phyloP scores from a whole-genome alignment of 2,888 invertebrate species.

The Carcina quercana region DNA sequence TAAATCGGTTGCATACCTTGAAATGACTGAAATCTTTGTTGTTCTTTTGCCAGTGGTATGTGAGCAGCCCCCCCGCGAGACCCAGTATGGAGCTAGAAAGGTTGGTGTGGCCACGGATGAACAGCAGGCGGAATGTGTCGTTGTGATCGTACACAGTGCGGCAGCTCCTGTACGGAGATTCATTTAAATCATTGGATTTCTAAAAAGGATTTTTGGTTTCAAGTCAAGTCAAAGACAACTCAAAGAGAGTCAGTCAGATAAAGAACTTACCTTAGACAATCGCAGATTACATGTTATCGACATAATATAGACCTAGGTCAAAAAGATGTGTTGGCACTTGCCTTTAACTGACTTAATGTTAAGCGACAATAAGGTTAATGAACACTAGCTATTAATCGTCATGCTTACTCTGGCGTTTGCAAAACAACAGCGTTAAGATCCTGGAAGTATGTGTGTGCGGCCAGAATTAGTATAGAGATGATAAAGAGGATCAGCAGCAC shows the following conservation, averaged over 20 bases:
- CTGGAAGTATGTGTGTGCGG: constrained; percentile 47
- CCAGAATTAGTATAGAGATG: constrained; percentile 32
- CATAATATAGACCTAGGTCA: too few species aligned
- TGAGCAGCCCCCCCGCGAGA: constrained; percentile 49
- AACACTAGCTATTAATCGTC: too few species aligned
- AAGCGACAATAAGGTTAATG: too few species aligned
- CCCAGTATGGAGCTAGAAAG: constrained; percentile 53
- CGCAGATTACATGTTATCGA: too few species aligned
- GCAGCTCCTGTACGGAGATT: constrained; percentile 39
- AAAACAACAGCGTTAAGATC: constrained; percentile 51
- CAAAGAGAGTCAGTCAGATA: too few species aligned
- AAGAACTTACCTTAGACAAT: too few species aligned
- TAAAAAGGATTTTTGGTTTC: too few species aligned
- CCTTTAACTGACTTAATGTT: too few species aligned
- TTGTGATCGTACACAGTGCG: constrained; percentile 41
- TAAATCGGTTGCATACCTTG: constrained; percentile 44
- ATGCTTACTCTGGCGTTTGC: constrained; percentile 62
- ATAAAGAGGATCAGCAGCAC: constrained; percentile 29
- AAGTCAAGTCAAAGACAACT: too few species aligned
- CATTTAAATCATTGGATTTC: too few species aligned
- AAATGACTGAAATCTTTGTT: constrained; percentile 32
- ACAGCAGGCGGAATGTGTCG: constrained; percentile 47
- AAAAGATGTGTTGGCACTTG: too few species aligned
- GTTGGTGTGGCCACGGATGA: constrained; percentile 57
- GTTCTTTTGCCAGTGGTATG: constrained; percentile 40